Evolutionary conservation across 1,140 invertebrate genomes (phyloP).

Genomic region (Heliconius eleuchia): DNA sequence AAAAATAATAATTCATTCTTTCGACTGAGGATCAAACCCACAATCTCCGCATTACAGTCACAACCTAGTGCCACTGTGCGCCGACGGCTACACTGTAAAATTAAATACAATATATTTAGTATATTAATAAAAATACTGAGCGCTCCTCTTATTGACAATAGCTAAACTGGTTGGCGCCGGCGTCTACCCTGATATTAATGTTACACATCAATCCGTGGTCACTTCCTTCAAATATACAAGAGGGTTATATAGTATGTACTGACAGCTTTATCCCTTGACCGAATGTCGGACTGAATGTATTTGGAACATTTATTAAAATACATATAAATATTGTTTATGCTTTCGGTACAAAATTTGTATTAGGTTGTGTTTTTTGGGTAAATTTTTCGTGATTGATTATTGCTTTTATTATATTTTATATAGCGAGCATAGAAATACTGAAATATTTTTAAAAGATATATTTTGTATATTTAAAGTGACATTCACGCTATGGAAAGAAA

Average conservation of each 20-base stretch:
- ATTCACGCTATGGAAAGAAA: too few relatives aligned
- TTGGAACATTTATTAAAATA: neutral
- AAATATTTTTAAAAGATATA: neutral
- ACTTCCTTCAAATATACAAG: conserved; percentile 16
- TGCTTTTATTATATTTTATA: neutral
- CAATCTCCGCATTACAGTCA: too few relatives aligned
- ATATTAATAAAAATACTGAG: neutral
- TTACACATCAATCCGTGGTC: conserved; percentile 19
- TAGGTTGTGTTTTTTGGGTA: neutral
- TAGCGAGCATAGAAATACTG: neutral
- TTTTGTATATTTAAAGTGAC: too few relatives aligned
- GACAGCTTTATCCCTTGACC: conserved; percentile 12
- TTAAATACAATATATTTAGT: neutral
- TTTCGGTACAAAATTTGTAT: neutral
- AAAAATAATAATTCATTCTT: too few relatives aligned
- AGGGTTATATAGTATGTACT: neutral
- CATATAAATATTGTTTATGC: neutral
- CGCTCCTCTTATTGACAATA: neutral
- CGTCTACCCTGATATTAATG: conserved; percentile 22
- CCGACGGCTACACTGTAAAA: too few relatives aligned
- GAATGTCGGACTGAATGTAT: neutral
- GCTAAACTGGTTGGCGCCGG: conserved; percentile 19
- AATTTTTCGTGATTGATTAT: neutral
- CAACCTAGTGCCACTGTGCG: too few relatives aligned
- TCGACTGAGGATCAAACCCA: too few relatives aligned